phyloP scores from a whole-genome alignment of 2,113 vertebrate species.

The Grallaria varia region DNA sequence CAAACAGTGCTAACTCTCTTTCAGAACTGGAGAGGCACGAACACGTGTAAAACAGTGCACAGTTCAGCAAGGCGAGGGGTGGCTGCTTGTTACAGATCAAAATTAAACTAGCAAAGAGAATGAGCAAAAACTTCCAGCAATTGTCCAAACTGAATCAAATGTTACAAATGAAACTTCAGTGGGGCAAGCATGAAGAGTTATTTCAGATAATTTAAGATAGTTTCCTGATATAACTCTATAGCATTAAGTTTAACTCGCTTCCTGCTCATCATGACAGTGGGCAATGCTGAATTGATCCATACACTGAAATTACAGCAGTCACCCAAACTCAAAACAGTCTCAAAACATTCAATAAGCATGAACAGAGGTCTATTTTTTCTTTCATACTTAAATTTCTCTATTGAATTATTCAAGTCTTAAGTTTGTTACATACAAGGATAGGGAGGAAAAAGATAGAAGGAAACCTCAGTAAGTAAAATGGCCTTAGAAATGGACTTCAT shows the following conservation, averaged over 20 bases:
- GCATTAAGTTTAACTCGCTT: not conserved
- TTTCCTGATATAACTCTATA: not conserved
- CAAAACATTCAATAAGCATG: not conserved
- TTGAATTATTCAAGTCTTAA: not conserved
- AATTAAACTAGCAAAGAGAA: not conserved
- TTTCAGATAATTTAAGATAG: not conserved
- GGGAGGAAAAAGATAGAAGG: not conserved
- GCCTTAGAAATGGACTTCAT: not conserved
- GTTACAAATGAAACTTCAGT: not conserved
- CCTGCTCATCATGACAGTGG: not conserved
- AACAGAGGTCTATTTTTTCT: not conserved
- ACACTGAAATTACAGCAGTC: not conserved
- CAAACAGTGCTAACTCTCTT: not conserved
- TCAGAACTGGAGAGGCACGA: not conserved
- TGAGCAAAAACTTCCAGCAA: not conserved
- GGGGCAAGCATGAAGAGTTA: not conserved
- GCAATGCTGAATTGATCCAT: not conserved
- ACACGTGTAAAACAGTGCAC: not conserved
- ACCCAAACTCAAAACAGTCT: not conserved
- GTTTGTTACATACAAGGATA: not conserved
- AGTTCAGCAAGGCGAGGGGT: not conserved
- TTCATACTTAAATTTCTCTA: not conserved
- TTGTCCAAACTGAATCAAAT: not conserved
- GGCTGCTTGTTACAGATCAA: not conserved
- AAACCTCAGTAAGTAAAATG: not conserved